Base-by-base conservation (phyloP, 2,888 invertebrate genomes). In the Pristionchus fissidentatus region DNA sequence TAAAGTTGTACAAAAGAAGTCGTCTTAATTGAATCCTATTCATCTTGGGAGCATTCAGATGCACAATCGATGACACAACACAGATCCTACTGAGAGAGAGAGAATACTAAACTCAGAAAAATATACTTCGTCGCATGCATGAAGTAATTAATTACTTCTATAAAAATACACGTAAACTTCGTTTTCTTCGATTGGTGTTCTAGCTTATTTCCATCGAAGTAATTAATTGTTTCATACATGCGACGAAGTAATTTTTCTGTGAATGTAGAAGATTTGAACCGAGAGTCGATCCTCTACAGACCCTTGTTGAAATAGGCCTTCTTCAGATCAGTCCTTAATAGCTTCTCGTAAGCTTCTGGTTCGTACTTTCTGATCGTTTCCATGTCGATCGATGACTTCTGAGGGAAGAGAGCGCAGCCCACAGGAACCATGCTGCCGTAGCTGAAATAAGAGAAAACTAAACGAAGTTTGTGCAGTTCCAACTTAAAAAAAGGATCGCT, bases 351-450 rank as follows among this genome's bases (percentile, higher is more conserved):
- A 0, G 87, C 87, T 82, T 89, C 88, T 13, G 90, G 90, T 49
- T 90, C 90, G 62, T 84, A 86, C 66, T 85, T 84, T 66, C 87
- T 88, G 84, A 90, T 84, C 22, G 90, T 87, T 13, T 85, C 85
- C 55, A 88, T 73, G 55, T 85, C 85, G 57, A 90, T 88, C 5
- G 89, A 89, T 49, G 86, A 86, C 77, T 88, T 84, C 55, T 90
- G 90, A 60, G 90, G 89, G 87, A 89, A 90, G 22, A 90, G 82
- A 22, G 87, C 90, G 83, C 90, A 90, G 0, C 89, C 90, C 26
- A 89, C 86, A 0, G 90, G 90, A 38, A 90, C 87, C 90, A 90
- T 90, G 1, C 86, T 86, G 26, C 89, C 90, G 75, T 89, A 90
- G 52, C 89, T 89, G 84, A 43, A 87, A 85, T 7, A n/a, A n/a